phyloP scores from a whole-genome alignment of 2,797 vertebrate species.

The Silurus lanzhouensis region DNA sequence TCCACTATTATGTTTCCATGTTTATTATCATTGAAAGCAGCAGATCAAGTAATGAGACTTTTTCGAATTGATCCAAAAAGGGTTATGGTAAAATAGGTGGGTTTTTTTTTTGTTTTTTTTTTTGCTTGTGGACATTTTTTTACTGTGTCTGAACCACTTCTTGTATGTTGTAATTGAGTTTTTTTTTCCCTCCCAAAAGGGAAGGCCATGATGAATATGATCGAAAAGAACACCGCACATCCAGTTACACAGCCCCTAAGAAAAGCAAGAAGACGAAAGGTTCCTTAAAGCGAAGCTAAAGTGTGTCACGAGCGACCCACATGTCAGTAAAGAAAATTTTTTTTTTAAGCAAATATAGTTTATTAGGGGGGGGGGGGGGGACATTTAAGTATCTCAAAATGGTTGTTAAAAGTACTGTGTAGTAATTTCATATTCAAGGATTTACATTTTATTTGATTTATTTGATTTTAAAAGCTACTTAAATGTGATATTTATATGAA shows the following conservation, averaged over 20 bases:
- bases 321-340: constrained; percentile 37
- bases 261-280: constrained; percentile 72
- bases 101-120: too few relatives aligned
- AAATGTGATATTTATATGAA: neutral
- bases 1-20: too few relatives aligned
- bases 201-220: constrained; percentile 94
- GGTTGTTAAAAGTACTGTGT: neutral
- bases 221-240: constrained; percentile 85
- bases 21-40: too few relatives aligned
- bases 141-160: neutral
- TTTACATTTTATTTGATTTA: neutral
- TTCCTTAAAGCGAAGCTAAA: constrained; percentile 40
- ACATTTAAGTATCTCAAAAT: constrained; percentile 12
- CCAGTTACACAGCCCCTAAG: constrained; percentile 76
- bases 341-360: neutral
- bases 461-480: neutral
- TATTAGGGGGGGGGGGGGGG: neutral
- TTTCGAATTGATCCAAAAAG: neutral
- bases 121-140: neutral
- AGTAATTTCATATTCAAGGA: neutral
- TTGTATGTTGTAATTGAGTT: neutral
- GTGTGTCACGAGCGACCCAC: neutral
- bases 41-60: neutral
- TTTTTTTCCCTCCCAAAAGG: constrained; percentile 70
- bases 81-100: too few relatives aligned